Evolutionary conservation across 2,888 invertebrate species (phyloP).

Genomic region (Eupithecia insigniata): DNA sequence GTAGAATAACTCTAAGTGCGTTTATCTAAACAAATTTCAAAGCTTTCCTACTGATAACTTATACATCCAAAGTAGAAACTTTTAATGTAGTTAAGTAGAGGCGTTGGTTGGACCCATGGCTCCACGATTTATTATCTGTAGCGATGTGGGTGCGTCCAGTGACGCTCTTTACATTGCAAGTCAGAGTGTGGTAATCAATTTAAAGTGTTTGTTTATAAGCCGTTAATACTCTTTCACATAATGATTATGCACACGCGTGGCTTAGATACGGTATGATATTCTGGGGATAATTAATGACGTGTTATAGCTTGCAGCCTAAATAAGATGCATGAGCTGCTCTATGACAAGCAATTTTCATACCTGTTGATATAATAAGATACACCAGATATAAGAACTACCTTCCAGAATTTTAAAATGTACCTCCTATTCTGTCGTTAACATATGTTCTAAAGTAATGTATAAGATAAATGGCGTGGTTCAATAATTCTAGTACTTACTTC

Average conservation of each 20-base stretch:
- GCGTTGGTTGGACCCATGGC: conserved; percentile 44
- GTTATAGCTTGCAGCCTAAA: neutral
- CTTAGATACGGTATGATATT: neutral
- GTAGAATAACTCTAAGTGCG: neutral
- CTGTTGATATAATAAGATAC: neutral
- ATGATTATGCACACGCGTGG: conserved; percentile 1
- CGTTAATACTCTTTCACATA: neutral
- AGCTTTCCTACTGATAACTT: conserved; percentile 17
- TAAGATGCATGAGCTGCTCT: neutral
- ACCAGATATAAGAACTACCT: no score
- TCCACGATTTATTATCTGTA: conserved; percentile 31
- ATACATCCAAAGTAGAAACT: conserved; percentile 39
- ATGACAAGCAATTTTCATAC: neutral
- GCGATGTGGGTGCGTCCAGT: conserved; percentile 32
- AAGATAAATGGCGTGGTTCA: neutral
- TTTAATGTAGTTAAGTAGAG: conserved; percentile 60
- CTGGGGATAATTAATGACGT: neutral
- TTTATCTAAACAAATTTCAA: conserved; percentile 8
- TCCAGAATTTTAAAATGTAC: neutral
- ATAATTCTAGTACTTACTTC: conserved; percentile 4
- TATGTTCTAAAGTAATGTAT: neutral
- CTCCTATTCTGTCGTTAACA: neutral
- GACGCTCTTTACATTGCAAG: conserved; percentile 24
- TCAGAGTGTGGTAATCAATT: conserved; percentile 26
- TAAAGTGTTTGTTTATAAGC: conserved; percentile 29